Evolutionary conservation across 2,113 vertebrate genomes (phyloP).

Genomic region (Stegastes partitus): DNA sequence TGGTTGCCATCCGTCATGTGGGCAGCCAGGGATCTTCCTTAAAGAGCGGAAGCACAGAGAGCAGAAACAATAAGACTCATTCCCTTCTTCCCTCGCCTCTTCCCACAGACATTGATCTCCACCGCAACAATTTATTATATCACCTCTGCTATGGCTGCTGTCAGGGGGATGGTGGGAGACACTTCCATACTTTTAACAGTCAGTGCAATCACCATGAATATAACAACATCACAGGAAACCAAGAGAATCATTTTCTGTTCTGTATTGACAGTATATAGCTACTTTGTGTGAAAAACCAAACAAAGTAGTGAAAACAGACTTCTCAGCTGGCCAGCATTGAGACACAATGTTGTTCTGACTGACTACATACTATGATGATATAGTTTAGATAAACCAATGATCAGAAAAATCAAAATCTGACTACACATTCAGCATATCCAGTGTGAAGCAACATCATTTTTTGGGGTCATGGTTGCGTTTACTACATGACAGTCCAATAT

Average conservation of each 20-base stretch:
- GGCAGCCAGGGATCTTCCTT: constrained; percentile 87
- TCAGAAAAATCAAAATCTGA: background rate
- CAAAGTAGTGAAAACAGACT: constrained; percentile 12
- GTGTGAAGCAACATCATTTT: no score
- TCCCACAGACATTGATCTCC: constrained; percentile 80
- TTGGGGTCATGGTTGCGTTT: no score
- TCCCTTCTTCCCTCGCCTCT: constrained; percentile 48
- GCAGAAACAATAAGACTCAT: constrained; percentile 75
- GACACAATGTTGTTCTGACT: background rate
- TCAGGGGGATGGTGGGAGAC: constrained; percentile 43
- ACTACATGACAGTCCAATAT: no score
- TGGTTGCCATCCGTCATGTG: constrained; percentile 90
- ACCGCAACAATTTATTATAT: constrained; percentile 78
- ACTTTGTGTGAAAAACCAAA: background rate
- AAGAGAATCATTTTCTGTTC: constrained; percentile 25
- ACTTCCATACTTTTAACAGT: constrained; percentile 58
- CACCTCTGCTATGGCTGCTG: constrained; percentile 69
- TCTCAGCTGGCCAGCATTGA: background rate
- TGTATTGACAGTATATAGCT: constrained; percentile 23
- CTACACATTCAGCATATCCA: no score
- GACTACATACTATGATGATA: background rate
- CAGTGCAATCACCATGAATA: constrained; percentile 56
- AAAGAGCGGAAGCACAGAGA: constrained; percentile 73
- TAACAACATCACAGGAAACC: constrained; percentile 43
- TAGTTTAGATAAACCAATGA: background rate